Evolutionary conservation across 2,113 vertebrate species (phyloP).

Genomic region (Lepisosteus osseus): DNA sequence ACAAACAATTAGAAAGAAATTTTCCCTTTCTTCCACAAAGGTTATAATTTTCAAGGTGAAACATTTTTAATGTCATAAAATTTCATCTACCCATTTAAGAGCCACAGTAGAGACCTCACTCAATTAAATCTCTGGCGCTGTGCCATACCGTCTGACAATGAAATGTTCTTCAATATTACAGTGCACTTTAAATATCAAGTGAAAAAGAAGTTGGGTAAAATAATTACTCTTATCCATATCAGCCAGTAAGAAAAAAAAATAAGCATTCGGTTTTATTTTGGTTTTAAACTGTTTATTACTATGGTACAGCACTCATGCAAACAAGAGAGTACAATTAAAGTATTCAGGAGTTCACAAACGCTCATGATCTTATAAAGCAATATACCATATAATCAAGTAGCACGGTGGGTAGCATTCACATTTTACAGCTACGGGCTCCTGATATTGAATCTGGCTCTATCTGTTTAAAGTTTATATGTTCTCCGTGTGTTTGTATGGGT

Average conservation of each 20-base stretch:
- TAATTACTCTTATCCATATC: too few species aligned
- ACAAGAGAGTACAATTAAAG: background rate
- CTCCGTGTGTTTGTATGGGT: too few species aligned
- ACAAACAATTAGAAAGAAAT: background rate
- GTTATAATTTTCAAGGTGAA: constrained; percentile 18
- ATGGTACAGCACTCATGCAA: background rate
- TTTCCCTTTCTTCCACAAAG: background rate
- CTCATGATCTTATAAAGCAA: background rate
- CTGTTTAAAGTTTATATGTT: too few species aligned
- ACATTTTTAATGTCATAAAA: constrained; percentile 19
- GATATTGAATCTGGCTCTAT: too few species aligned
- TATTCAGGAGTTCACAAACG: background rate
- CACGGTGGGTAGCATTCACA: too few species aligned
- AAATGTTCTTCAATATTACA: constrained; percentile 26
- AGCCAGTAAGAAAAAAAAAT: too few species aligned
- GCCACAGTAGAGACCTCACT: constrained; percentile 20
- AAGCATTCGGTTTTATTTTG: too few species aligned
- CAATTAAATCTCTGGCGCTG: constrained; percentile 39
- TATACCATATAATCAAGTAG: too few species aligned
- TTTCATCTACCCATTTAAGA: constrained; percentile 23
- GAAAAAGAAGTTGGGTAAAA: constrained; percentile 21
- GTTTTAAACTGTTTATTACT: background rate
- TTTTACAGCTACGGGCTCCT: too few species aligned
- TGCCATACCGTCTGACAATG: constrained; percentile 30
- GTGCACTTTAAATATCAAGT: constrained; percentile 32